These are phyloP conservation scores for Erethizon dorsatum DNA, from an alignment of 2,797 vertebrate species.

Conservation along the genomic window DNA sequence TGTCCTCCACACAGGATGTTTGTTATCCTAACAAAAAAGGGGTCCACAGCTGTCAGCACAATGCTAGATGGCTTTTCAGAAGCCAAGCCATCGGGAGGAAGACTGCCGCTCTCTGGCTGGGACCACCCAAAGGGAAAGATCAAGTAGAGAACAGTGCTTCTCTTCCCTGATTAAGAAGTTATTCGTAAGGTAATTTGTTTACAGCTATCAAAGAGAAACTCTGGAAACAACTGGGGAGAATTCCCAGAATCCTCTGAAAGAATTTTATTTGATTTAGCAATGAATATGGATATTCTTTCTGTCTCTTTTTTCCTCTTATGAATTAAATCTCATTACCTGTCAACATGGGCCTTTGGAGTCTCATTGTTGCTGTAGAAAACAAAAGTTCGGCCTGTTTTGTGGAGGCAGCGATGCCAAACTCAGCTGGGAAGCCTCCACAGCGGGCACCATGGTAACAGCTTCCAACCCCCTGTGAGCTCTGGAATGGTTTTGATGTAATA, in stretches of 20 bases:
- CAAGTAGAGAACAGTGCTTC: constrained; percentile 88
- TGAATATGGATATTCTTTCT: constrained; percentile 90
- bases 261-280: constrained; percentile 91
- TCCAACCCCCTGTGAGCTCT: constrained; percentile 81
- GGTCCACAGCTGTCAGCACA: constrained; percentile 92
- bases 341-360: constrained; percentile 86
- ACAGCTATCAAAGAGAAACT: constrained; percentile 88
- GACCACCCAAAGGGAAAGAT: constrained; percentile 93
- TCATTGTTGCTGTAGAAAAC: constrained; percentile 84
- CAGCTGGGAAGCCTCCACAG: constrained; percentile 78
- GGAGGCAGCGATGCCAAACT: constrained; percentile 83
- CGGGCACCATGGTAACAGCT: constrained; percentile 78
- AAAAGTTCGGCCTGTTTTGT: constrained; percentile 83
- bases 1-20: constrained; percentile 92
- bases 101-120: constrained; percentile 88
- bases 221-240: constrained; percentile 88
- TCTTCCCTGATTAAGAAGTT: constrained; percentile 92
- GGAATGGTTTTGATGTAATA: constrained; percentile 84
- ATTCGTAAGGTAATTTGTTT: constrained; percentile 92
- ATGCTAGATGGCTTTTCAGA: constrained; percentile 89
- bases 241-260: constrained; percentile 89
- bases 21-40: constrained; percentile 92
- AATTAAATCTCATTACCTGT: constrained; percentile 91
- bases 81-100: constrained; percentile 88
- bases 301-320: constrained; percentile 76